Percentiles rank a stretch among this genome's conserved stretches.
phyloP scores from a whole-genome alignment of 2,888 invertebrate genomes.

The Beris chalybata region DNA sequence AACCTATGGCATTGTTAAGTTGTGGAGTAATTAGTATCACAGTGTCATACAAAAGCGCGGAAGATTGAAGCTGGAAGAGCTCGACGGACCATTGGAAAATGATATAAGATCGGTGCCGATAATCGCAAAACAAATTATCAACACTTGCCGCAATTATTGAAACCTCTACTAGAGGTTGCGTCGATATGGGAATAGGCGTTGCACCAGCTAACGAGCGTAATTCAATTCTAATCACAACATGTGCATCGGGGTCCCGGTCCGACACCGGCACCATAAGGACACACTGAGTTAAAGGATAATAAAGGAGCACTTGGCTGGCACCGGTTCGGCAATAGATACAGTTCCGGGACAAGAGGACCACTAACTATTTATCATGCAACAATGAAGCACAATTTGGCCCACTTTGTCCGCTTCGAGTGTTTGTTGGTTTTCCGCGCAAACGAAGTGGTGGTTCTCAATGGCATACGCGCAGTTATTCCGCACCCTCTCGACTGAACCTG shows the following conservation, averaged over 20 bases:
- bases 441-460: conserved; percentile 33
- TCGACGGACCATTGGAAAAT: no score
- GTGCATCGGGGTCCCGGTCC: conserved; percentile 25
- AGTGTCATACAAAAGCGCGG: no score
- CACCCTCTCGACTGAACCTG: conserved; percentile 3
- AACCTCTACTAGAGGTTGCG: conserved; percentile 8
- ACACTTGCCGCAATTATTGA: conserved; percentile 25
- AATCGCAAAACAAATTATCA: neutral
- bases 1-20: no score
- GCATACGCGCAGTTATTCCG: neutral
- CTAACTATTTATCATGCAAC: conserved; percentile 34
- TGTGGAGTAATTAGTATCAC: no score
- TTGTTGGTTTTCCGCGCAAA: conserved; percentile 39
- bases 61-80: no score
- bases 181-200: conserved; percentile 17
- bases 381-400: conserved; percentile 40
- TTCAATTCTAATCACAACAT: conserved; percentile 38
- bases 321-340: conserved; percentile 9
- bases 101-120: no score
- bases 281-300: conserved; percentile 8
- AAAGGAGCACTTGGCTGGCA: conserved; percentile 29
- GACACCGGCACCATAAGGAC: conserved; percentile 22
- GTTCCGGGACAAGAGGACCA: conserved; percentile 25
- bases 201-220: conserved; percentile 33
- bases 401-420: conserved; percentile 39